Conservation (phyloP, 2,113 vertebrate genomes). For the Seriola quinqueradiata region DNA sequence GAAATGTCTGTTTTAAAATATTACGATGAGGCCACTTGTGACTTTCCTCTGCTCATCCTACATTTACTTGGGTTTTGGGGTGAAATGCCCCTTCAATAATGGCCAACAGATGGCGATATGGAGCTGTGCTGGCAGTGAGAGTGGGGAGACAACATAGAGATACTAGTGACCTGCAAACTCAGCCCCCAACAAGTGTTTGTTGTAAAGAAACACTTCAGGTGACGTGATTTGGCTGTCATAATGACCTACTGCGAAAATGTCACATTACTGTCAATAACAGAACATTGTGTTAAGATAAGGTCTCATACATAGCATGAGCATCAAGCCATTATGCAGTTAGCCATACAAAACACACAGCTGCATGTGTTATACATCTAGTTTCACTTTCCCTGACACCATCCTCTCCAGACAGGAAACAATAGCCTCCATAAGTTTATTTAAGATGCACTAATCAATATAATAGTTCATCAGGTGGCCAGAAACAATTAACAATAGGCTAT, state of each 20-base stretch:
- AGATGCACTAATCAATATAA: constrained; percentile 1
- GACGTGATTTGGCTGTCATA: constrained; percentile 5
- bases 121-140: constrained; percentile 23
- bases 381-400: background rate
- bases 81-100: background rate
- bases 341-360: background rate
- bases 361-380: constrained; percentile 11
- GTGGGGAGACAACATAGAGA: background rate
- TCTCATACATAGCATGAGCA: background rate
- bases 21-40: background rate
- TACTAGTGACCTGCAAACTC: background rate
- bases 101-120: constrained; percentile 64
- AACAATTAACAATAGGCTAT: background rate
- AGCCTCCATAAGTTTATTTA: background rate
- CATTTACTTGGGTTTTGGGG: background rate
- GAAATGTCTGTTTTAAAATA: background rate
- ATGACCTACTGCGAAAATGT: background rate
- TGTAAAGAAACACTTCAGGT: background rate
- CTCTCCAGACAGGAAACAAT: background rate
- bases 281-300: background rate
- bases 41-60: background rate
- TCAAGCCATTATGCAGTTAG: background rate
- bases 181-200: background rate
- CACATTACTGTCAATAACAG: background rate
- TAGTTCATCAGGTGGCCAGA: background rate